Evolutionary conservation across 2,113 vertebrate species (phyloP).

Genomic region (Festucalex cinctus): DNA sequence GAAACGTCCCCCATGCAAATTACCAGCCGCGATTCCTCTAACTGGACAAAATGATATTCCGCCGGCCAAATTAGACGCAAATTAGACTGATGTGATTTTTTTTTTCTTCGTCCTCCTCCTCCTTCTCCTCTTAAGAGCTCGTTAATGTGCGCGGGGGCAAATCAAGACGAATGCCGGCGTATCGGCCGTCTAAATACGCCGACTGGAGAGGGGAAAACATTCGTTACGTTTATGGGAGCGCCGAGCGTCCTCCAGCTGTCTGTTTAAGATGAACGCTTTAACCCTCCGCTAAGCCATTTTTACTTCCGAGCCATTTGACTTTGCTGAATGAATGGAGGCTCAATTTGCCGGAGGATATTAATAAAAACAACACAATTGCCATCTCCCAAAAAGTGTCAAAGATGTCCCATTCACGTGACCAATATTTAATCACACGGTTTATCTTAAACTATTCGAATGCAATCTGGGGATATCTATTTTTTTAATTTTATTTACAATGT

Average conservation of each 20-base stretch:
- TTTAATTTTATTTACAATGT: too few species aligned
- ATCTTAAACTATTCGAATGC: too few species aligned
- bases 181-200: conserved; percentile 37
- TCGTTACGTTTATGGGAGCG: conserved; percentile 6
- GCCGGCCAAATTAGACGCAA: conserved; percentile 78
- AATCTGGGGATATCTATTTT: too few species aligned
- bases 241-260: conserved; percentile 39
- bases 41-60: conserved; percentile 82
- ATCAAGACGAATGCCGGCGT: conserved; percentile 52
- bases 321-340: not conserved
- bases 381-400: too few species aligned
- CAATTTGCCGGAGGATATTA: not conserved
- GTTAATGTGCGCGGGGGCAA: conserved; percentile 57
- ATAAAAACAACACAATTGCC: not conserved
- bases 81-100: conserved; percentile 75
- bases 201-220: conserved; percentile 47
- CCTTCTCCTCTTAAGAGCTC: conserved; percentile 50
- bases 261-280: conserved; percentile 54
- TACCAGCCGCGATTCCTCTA: conserved; percentile 82
- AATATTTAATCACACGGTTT: too few species aligned
- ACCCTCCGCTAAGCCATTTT: conserved; percentile 33
- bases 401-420: too few species aligned
- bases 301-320: not conserved
- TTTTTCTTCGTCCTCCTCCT: conserved; percentile 34
- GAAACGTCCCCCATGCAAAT: conserved; percentile 82